phyloP scores from a whole-genome alignment of 2,113 vertebrate species.

The Columba janthina region DNA sequence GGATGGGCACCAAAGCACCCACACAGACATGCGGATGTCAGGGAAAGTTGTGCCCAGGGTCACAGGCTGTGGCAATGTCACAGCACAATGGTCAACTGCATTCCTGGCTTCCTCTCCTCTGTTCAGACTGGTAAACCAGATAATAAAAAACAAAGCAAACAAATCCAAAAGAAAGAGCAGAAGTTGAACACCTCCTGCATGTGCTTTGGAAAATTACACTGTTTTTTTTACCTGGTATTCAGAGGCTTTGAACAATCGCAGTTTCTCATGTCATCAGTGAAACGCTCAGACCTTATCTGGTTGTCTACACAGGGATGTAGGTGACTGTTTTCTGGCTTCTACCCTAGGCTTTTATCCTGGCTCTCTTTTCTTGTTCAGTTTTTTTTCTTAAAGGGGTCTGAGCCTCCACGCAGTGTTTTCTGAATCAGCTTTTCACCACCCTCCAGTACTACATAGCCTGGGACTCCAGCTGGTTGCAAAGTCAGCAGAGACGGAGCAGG shows the following conservation, averaged over 20 bases:
- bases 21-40: background rate
- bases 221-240: background rate
- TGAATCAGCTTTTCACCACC: background rate
- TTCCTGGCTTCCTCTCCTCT: background rate
- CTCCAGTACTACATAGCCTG: background rate
- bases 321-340: background rate
- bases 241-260: background rate
- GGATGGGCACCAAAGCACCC: background rate
- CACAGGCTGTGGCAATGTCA: background rate
- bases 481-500: background rate
- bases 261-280: background rate
- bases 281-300: background rate
- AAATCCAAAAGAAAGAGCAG: background rate
- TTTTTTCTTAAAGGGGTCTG: background rate
- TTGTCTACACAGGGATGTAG: background rate
- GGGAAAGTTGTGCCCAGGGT: background rate
- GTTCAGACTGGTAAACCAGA: background rate
- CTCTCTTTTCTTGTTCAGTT: background rate
- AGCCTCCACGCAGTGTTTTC: background rate
- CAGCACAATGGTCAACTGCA: background rate
- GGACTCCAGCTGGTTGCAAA: background rate
- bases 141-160: background rate
- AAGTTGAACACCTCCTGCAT: background rate
- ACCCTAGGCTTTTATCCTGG: background rate
- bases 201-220: background rate